Base-by-base conservation (phyloP, 2,113 vertebrate species). In the Carassius auratus region DNA sequence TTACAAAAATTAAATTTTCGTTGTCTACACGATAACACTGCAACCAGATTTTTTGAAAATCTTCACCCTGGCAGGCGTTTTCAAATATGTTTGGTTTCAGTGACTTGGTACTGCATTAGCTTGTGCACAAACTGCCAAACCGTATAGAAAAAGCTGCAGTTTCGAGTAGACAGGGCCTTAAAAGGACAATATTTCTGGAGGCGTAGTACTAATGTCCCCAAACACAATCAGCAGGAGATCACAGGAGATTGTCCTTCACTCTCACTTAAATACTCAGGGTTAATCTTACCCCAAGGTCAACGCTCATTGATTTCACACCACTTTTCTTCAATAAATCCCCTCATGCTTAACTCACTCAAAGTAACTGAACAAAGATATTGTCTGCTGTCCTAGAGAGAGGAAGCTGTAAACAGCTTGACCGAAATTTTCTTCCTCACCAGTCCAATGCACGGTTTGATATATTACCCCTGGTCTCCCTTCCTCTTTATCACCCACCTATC, bases 391-490 rank as follows among this genome's bases (percentile, higher is more conserved):
- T 69, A 57, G 3, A 62, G 19, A 50, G 9, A 38, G 23, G 83
- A 30, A 10, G 38, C 15, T 9, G 81, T 14, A 30, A 38, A 87
- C 33, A 59, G 79, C 83, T 84, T 84, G 80, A 83, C 83, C 69
- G 75, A 85, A 84, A 83, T 74, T 81, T 84, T 68, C 77, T 80
- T 81, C 26, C 81, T 71, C 42, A 26, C 66, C 26, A 12, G 36
- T 71, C 81, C 5, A 33, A 73, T 80, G 64, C 42, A 45, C 4
- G 10, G 17, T 84, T 87, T 89, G 86, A 89, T 89, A 88, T 89
- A 89, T 89, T 87, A 88, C 86, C 74, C 38, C 30, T 75, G 64
- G 76, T 78, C 52, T 76, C 59, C 59, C 23, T 36, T 59, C 45
- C 42, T 13, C 50, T 21, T 55, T 17, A 75, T 62, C 73, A 75